A percentile compares a stretch with the other conserved stretches of the same genome.
Evolutionary conservation across 2,797 vertebrate genomes (phyloP).

Genomic region (Gambusia yucatana): DNA sequence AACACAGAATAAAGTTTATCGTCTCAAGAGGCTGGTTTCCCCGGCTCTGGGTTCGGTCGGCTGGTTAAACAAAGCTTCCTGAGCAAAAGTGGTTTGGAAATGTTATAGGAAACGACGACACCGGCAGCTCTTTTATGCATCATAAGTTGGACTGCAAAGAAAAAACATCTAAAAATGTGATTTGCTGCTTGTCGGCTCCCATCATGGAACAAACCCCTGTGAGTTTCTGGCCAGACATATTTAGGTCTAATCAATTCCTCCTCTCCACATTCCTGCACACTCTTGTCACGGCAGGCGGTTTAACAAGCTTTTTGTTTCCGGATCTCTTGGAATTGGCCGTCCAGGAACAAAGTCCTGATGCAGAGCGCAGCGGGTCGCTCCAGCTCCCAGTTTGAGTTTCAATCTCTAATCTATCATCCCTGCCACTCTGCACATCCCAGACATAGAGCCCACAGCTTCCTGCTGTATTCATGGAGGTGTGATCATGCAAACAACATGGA

Average conservation of each 20-base stretch:
- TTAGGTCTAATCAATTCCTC: constrained; percentile 50
- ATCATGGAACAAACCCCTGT: constrained; percentile 15
- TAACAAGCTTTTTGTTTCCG: constrained; percentile 21
- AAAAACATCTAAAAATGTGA: constrained; percentile 38
- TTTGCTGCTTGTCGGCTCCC: constrained; percentile 33
- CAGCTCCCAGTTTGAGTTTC: constrained; percentile 30
- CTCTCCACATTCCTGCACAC: constrained; percentile 51
- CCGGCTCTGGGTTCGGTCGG: constrained; percentile 20
- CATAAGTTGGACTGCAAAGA: constrained; percentile 44
- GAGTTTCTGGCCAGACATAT: constrained; percentile 36
- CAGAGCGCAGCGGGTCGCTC: neutral
- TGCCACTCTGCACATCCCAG: constrained; percentile 8
- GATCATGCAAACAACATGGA: constrained; percentile 40
- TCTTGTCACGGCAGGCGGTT: constrained; percentile 36
- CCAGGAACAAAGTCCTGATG: neutral
- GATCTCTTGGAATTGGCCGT: constrained; percentile 17
- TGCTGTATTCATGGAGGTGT: constrained; percentile 41
- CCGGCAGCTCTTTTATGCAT: constrained; percentile 39
- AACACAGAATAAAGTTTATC: constrained; percentile 24
- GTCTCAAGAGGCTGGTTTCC: constrained; percentile 25
- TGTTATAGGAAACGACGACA: neutral
- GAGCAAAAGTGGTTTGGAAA: constrained; percentile 58
- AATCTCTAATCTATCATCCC: constrained; percentile 25
- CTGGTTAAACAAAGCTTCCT: constrained; percentile 45
- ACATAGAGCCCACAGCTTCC: constrained; percentile 31